Conservation (phyloP, 30 jellyfish, hydroid and myxozoan genomes). For the Aurelia aurita complex sp. Pacific region DNA sequence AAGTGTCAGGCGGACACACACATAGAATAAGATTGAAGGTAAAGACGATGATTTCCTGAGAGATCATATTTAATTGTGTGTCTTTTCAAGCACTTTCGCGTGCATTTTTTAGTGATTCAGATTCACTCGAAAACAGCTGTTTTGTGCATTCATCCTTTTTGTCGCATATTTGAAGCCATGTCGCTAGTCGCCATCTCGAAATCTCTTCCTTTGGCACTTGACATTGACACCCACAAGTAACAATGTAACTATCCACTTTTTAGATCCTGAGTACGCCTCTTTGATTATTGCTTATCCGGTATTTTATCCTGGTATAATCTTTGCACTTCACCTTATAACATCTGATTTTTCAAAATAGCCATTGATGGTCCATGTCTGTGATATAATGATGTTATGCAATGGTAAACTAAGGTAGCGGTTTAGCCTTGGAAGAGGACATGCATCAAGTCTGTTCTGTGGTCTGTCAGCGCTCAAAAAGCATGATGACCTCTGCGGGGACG, state of each 20-base stretch:
- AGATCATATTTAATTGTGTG: slow-evolving; percentile 38
- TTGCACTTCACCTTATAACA: slow-evolving; percentile 9
- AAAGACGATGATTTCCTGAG: slow-evolving; percentile 63
- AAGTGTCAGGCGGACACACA: slow-evolving; percentile 65
- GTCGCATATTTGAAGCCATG: slow-evolving; percentile 35
- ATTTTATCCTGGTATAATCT: background rate
- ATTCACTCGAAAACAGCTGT: slow-evolving; percentile 3
- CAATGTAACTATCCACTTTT: slow-evolving; percentile 6
- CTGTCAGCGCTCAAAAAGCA: too few relatives aligned
- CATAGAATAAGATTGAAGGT: slow-evolving; percentile 28
- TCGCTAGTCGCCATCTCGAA: slow-evolving; percentile 38
- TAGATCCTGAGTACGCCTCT: slow-evolving; percentile 44
- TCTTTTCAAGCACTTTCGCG: slow-evolving; percentile 21
- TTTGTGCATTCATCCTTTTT: background rate
- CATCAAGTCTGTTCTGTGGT: too few relatives aligned
- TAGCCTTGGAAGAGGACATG: too few relatives aligned
- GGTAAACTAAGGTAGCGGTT: too few relatives aligned
- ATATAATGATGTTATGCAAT: too few relatives aligned
- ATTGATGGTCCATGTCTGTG: too few relatives aligned
- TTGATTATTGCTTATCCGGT: slow-evolving; percentile 15
- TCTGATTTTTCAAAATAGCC: background rate
- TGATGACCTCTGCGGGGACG: too few relatives aligned
- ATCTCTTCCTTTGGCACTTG: slow-evolving; percentile 52
- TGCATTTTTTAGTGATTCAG: slow-evolving; percentile 7
- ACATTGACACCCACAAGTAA: slow-evolving; percentile 56